Evolutionary conservation across 2,888 invertebrate species (phyloP).

Genomic region (Erynnis tages): DNA sequence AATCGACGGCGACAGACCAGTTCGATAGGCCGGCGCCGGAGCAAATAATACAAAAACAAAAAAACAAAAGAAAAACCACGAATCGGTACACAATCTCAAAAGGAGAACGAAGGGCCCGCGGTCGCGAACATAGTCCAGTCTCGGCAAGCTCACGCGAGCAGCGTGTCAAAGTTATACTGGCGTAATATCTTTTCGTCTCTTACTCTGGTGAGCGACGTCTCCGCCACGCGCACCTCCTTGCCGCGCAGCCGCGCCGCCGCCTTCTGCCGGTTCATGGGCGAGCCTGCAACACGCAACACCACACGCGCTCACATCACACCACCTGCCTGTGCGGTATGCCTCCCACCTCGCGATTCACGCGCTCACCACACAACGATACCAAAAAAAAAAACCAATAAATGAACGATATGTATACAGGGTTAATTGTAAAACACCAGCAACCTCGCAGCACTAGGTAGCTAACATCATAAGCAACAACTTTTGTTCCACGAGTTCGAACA

Average conservation of each 20-base stretch:
- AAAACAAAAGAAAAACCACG: not conserved
- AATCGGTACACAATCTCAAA: conserved; percentile 14
- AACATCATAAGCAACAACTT: too few relatives aligned
- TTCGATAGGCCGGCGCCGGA: not conserved
- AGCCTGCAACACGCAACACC: conserved; percentile 83
- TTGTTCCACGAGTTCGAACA: too few relatives aligned
- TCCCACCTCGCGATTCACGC: not conserved
- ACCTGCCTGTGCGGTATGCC: conserved; percentile 53
- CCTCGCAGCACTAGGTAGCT: too few relatives aligned
- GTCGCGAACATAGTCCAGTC: conserved; percentile 37
- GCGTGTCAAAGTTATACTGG: conserved; percentile 65
- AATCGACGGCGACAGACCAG: conserved; percentile 6
- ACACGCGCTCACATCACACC: too few relatives aligned
- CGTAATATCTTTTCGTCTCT: conserved; percentile 67
- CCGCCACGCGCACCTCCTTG: conserved; percentile 85
- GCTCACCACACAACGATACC: not conserved
- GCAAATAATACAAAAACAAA: conserved; percentile 6
- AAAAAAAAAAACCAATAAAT: too few relatives aligned
- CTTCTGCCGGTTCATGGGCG: conserved; percentile 91
- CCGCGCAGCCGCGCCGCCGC: conserved; percentile 89
- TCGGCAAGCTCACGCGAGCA: conserved; percentile 51
- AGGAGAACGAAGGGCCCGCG: not conserved
- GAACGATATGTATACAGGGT: too few relatives aligned
- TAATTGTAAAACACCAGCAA: too few relatives aligned
- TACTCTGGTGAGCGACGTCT: conserved; percentile 91